Conservation (phyloP, 2,888 invertebrate genomes). For the Synergus gifuensis region DNA sequence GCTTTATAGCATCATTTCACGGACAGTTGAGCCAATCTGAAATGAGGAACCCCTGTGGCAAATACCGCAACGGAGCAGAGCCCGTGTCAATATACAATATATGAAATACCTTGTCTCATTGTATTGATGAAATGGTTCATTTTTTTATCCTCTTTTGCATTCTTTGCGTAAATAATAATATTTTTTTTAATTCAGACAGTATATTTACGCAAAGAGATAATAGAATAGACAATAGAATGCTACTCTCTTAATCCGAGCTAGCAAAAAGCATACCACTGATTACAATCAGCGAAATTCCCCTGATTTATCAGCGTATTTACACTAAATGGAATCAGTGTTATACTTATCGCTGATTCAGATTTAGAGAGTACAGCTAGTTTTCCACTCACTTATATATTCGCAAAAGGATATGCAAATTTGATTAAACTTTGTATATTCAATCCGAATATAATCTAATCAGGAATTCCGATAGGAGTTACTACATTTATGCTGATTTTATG, state of each 20-base stretch:
- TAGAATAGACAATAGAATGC: too few relatives aligned
- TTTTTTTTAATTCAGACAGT: background rate
- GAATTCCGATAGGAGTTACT: background rate
- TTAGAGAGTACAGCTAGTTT: too few relatives aligned
- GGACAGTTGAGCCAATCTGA: conserved; percentile 27
- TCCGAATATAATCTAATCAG: background rate
- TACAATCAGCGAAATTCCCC: too few relatives aligned
- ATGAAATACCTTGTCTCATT: background rate
- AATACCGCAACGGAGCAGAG: conserved; percentile 11
- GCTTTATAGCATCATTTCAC: conserved; percentile 39
- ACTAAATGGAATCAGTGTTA: too few relatives aligned
- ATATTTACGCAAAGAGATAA: too few relatives aligned
- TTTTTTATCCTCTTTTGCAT: background rate
- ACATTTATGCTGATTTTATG: conserved; percentile 17
- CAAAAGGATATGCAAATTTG: background rate
- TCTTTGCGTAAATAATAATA: background rate
- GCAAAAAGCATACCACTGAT: too few relatives aligned
- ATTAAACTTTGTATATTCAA: conserved; percentile 2
- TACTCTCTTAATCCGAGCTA: too few relatives aligned
- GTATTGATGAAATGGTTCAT: too few relatives aligned
- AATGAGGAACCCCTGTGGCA: conserved; percentile 17
- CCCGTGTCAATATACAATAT: background rate
- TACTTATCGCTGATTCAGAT: too few relatives aligned
- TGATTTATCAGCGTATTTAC: too few relatives aligned
- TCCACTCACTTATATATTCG: too few relatives aligned